These are phyloP conservation scores for Rhagonycha fulva DNA, from an alignment of 2,888 invertebrate genomes.

Conservation along the genomic window DNA sequence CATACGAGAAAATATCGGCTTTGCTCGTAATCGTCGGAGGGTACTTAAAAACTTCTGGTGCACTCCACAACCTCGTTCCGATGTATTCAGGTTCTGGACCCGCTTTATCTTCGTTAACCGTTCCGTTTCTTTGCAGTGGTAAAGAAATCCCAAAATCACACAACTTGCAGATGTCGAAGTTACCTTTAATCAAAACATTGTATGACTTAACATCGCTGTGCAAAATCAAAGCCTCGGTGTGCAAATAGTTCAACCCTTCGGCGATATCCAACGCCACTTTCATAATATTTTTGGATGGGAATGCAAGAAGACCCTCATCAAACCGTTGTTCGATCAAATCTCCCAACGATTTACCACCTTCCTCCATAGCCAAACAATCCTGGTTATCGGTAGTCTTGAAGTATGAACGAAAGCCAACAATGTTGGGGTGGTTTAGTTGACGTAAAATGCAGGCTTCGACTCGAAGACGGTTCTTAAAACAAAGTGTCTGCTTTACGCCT, in stretches of 20 bases:
- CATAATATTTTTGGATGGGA: conserved; percentile 65
- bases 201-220: conserved; percentile 87
- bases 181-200: conserved; percentile 77
- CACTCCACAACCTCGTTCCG: conserved; percentile 79
- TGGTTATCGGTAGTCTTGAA: conserved; percentile 59
- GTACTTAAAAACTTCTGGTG: conserved; percentile 75
- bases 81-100: conserved; percentile 64
- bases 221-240: conserved; percentile 69
- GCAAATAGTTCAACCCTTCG: conserved; percentile 77
- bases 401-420: conserved; percentile 74
- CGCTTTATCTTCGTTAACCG: conserved; percentile 59
- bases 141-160: conserved; percentile 87
- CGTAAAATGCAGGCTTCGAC: conserved; percentile 74
- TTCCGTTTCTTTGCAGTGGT: conserved; percentile 67
- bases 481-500: conserved; percentile 46
- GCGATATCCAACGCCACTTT: conserved; percentile 71
- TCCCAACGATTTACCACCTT: conserved; percentile 72
- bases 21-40: conserved; percentile 65
- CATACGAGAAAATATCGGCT: conserved; percentile 81
- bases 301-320: conserved; percentile 59
- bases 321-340: conserved; percentile 72
- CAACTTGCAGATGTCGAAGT: conserved; percentile 75
- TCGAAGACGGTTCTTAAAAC: conserved; percentile 61
- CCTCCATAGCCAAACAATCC: conserved; percentile 78
- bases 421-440: conserved; percentile 76